A percentile compares a stretch with the other conserved stretches of the same genome.
Evolutionary conservation across 2,888 invertebrate genomes (phyloP).

Genomic region (Tetanocera ferruginea): DNA sequence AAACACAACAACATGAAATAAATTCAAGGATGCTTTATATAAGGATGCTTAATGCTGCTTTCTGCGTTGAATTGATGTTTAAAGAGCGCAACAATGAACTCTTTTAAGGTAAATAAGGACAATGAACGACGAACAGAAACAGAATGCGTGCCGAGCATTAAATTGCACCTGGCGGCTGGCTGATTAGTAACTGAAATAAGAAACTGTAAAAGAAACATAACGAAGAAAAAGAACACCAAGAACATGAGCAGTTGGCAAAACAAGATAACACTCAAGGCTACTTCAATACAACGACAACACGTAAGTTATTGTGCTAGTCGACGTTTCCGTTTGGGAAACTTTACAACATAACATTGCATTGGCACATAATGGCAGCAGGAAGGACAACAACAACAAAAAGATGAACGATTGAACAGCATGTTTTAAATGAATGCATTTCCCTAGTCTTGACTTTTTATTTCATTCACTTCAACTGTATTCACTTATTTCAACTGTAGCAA

Average conservation of each 20-base stretch:
- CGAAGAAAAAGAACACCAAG: not conserved
- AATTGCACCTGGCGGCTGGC: not conserved
- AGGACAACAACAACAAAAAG: not conserved
- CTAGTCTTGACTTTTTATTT: not conserved
- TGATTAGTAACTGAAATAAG: not conserved
- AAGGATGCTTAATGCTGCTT: no score
- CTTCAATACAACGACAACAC: not conserved
- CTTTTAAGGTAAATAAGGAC: no score
- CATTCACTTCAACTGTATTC: not conserved
- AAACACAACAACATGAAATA: not conserved
- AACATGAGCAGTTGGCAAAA: not conserved
- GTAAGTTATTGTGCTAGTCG: not conserved
- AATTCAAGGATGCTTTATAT: slow-evolving; percentile 1
- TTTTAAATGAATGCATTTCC: not conserved
- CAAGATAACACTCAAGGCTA: not conserved
- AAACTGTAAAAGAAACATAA: not conserved
- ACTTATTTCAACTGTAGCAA: not conserved
- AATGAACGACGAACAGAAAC: no score
- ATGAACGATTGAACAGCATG: not conserved
- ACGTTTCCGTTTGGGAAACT: not conserved
- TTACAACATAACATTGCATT: not conserved
- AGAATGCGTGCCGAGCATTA: not conserved
- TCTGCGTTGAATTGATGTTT: not conserved
- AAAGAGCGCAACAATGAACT: not conserved
- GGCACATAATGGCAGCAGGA: not conserved